Conservation (phyloP, 2,797 vertebrate genomes). For the Mus caroli region DNA sequence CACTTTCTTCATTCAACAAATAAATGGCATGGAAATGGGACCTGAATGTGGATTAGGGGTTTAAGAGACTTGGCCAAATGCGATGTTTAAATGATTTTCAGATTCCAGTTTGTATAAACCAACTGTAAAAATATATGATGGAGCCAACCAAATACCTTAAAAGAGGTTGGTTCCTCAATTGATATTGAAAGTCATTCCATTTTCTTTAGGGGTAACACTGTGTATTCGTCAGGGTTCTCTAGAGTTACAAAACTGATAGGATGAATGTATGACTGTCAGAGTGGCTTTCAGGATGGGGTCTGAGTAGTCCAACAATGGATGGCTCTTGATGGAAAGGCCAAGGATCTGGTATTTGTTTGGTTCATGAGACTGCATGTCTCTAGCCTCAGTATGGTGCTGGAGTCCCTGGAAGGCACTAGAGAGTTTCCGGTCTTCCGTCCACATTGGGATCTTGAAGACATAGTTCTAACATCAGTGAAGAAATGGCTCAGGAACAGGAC, state of each 20-base stretch:
- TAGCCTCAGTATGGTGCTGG: not conserved
- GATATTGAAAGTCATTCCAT: conserved; percentile 3
- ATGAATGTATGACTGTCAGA: too few relatives aligned
- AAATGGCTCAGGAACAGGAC: not conserved
- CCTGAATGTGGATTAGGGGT: not conserved
- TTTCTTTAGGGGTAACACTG: not conserved
- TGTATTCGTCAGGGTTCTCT: not conserved
- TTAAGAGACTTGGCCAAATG: conserved; percentile 14
- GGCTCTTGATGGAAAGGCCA: not conserved
- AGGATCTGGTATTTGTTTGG: not conserved
- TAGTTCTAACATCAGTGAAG: not conserved
- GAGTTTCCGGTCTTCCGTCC: not conserved
- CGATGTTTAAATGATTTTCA: not conserved
- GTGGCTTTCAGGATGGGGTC: not conserved
- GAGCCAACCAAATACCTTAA: not conserved
- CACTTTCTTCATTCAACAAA: conserved; percentile 20
- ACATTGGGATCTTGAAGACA: not conserved
- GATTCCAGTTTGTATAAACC: not conserved
- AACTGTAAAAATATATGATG: conserved; percentile 22
- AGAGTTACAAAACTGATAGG: not conserved
- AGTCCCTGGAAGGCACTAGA: too few relatives aligned
- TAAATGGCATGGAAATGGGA: not conserved
- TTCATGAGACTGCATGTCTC: not conserved
- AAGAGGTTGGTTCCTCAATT: not conserved
- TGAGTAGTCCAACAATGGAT: not conserved